A percentile compares a stretch with the other conserved stretches of the same genome.
phyloP scores from a whole-genome alignment of 2,797 vertebrate genomes.

The Cuniculus paca region DNA sequence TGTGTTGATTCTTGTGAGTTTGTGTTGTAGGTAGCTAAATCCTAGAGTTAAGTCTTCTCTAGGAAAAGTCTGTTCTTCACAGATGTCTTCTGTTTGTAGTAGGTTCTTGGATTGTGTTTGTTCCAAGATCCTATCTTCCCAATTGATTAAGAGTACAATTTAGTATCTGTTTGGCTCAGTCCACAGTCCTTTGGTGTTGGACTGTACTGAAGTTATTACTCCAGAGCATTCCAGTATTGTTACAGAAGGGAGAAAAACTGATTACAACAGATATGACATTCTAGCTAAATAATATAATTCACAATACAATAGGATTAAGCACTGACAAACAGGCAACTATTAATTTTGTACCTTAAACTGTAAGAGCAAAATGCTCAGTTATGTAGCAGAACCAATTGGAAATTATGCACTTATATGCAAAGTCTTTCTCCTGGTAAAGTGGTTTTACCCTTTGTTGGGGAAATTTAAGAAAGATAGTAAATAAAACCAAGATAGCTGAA shows the following conservation, averaged over 20 bases:
- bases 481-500: not conserved
- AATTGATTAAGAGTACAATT: not conserved
- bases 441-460: not conserved
- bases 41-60: not conserved
- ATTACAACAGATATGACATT: not conserved
- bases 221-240: not conserved
- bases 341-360: not conserved
- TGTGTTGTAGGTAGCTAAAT: too few species aligned
- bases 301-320: not conserved
- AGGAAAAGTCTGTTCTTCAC: not conserved
- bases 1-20: too few species aligned
- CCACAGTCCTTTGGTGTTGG: not conserved
- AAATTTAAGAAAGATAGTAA: not conserved
- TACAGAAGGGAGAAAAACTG: not conserved
- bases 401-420: not conserved
- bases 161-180: not conserved
- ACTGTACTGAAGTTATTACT: not conserved
- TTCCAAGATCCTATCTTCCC: too few species aligned
- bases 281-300: not conserved
- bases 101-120: not conserved
- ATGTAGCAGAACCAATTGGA: not conserved
- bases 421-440: not conserved
- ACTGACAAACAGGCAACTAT: not conserved
- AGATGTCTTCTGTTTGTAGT: not conserved
- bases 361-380: not conserved